Evolutionary conservation across 2,797 vertebrate genomes (phyloP), one percentile per base, ranked within the genome.

Genomic region (Anguilla megastoma): DNA sequence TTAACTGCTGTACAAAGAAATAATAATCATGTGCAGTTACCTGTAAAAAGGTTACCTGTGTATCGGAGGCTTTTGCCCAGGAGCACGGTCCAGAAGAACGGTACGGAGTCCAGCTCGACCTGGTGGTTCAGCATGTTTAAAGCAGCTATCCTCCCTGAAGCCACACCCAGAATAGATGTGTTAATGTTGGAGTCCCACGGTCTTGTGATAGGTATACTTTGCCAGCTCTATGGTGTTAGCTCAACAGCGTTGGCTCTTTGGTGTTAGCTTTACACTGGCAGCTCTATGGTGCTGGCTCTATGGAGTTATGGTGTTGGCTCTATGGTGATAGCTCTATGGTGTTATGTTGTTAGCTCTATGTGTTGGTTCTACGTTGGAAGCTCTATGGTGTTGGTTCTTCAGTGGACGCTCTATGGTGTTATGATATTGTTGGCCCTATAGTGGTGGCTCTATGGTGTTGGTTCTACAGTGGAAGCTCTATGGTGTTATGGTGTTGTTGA

Each of bases 1-100:
- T 24, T 85, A 8, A 79, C 89, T 85, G 89, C 16, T 54, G 45
- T 63, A 41, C 41, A 41, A 69, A 84, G 66, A 60, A 2, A 69
- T 50, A 88, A 69, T 3, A n/a, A 48, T 24, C 2, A 2, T 7
- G 24, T 83, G 41, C 50, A 48, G 24, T 5, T 18, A 24, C 3
- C 45, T 24, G 21, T 41, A 24, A 50, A n/a, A 2, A 24, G 45
- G 18, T 4, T 86, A 98, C 97, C 97, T 93, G 97, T 84, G 0
- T 97, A 98, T 92, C 96, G 95, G 89, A 98, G 96, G 88, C 95
- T 97, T 63, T 97, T 97, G 18, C 96, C 96, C 7, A 96, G 90
- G 90, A 98, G 41, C 0, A 94, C 93, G 45, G 97, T 97, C 98
- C 98, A 98, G 94, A 98, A 98, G 91, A 95, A 98, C 48, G 98